Conservation (phyloP, 1,140 invertebrate species). For the Pteromalus puparum region DNA sequence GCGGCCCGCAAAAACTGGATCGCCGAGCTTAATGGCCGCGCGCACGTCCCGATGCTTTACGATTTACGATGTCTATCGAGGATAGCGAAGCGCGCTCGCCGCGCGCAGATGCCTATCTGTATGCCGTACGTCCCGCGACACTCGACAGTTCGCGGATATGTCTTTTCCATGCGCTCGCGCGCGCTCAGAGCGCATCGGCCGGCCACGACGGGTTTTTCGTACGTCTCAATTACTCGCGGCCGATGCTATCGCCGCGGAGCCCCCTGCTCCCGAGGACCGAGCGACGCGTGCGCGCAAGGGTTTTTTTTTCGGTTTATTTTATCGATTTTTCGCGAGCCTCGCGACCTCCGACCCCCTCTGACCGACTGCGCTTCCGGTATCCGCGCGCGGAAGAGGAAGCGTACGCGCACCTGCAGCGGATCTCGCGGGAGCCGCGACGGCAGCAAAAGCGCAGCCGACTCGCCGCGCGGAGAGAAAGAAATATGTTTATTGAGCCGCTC, state of each 20-base stretch:
- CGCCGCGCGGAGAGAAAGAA: slow-evolving; percentile 37
- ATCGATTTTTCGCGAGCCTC: too few species aligned
- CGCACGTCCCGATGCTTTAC: slow-evolving; percentile 19
- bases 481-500: slow-evolving; percentile 3
- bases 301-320: too few species aligned
- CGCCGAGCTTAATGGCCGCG: not conserved
- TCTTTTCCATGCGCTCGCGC: not conserved
- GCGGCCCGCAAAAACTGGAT: not conserved
- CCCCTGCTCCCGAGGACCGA: not conserved
- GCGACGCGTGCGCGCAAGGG: not conserved
- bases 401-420: not conserved
- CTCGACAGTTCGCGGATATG: slow-evolving; percentile 8
- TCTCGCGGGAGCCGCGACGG: slow-evolving; percentile 34
- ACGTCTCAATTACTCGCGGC: slow-evolving; percentile 23
- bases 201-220: slow-evolving; percentile 3
- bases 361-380: too few species aligned
- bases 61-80: slow-evolving; percentile 24
- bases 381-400: slow-evolving; percentile 40
- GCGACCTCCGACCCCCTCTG: slow-evolving; percentile 39
- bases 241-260: not conserved
- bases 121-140: too few species aligned
- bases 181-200: not conserved
- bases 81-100: not conserved
- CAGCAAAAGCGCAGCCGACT: too few species aligned
- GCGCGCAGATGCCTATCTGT: not conserved